Evolutionary conservation across 2,113 vertebrate genomes (phyloP).

Genomic region (Paracanthobrama guichenoti): DNA sequence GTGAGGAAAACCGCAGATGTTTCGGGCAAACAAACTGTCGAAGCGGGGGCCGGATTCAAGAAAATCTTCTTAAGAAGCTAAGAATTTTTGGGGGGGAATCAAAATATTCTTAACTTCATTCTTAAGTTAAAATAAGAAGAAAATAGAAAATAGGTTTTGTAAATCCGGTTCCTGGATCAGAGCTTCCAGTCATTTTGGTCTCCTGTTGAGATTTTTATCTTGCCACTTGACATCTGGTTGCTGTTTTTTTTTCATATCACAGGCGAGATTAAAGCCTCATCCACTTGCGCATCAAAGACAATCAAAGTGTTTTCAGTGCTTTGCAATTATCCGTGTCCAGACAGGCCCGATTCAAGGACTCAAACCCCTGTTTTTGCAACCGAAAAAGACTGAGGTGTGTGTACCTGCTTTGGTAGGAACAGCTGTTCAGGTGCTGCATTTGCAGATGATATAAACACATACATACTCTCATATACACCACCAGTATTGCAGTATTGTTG

Average conservation of each 20-base stretch:
- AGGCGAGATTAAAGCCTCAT: not conserved
- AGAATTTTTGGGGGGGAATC: too few relatives aligned
- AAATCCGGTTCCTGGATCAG: not conserved
- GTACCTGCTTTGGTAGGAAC: constrained; percentile 60
- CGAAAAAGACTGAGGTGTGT: not conserved
- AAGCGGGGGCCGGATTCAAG: not conserved
- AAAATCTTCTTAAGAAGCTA: not conserved
- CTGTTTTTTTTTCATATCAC: not conserved
- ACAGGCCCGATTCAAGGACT: constrained; percentile 16
- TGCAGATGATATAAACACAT: constrained; percentile 59
- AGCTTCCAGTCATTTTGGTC: not conserved
- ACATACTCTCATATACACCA: constrained; percentile 15
- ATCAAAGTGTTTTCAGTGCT: constrained; percentile 12
- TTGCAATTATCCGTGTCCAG: constrained; percentile 37
- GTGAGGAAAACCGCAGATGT: not conserved
- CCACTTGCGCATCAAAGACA: not conserved
- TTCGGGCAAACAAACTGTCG: not conserved
- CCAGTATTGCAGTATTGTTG: constrained; percentile 54
- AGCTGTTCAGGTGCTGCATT: constrained; percentile 76
- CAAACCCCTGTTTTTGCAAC: not conserved
- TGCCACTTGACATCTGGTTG: constrained; percentile 8
- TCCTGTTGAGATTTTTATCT: not conserved
- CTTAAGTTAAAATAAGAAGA: not conserved
- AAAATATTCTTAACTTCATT: not conserved
- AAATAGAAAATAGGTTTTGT: not conserved